These are phyloP conservation scores for Mesorhabditis spiculigera DNA, from an alignment of 2,888 invertebrate genomes.

Conservation along the genomic window DNA sequence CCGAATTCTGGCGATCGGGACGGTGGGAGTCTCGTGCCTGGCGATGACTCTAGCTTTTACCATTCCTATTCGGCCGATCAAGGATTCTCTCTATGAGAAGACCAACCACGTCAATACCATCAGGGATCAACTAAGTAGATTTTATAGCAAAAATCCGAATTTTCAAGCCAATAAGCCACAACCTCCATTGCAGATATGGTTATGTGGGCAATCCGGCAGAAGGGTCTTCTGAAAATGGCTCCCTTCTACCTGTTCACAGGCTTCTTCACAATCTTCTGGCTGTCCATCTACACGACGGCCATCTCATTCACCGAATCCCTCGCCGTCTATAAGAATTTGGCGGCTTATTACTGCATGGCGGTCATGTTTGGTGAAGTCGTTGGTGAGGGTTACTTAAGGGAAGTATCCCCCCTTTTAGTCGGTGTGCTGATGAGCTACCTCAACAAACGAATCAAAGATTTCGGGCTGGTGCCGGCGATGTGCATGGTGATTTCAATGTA, in stretches of 20 bases:
- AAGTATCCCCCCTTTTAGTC: slow-evolving; percentile 20
- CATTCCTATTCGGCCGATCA: not conserved
- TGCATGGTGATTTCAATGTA: slow-evolving; percentile 19
- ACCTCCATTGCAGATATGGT: not conserved
- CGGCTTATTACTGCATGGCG: not conserved
- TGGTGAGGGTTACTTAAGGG: not conserved
- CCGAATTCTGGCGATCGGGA: not conserved
- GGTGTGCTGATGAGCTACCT: slow-evolving; percentile 27
- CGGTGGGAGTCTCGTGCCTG: not conserved
- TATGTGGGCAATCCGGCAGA: not conserved
- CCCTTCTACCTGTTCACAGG: not conserved
- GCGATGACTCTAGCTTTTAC: slow-evolving; percentile 3
- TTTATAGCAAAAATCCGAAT: not conserved
- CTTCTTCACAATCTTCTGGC: slow-evolving; percentile 11
- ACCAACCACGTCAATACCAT: not conserved
- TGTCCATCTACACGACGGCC: slow-evolving; percentile 33
- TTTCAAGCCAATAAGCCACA: not conserved
- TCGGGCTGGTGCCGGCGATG: slow-evolving; percentile 34
- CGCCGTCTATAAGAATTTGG: not conserved
- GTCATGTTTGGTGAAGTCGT: not conserved
- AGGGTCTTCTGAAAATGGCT: not conserved
- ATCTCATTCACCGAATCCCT: slow-evolving; percentile 25
- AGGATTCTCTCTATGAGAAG: not conserved
- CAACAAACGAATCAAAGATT: slow-evolving; percentile 25
- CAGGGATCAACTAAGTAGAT: not conserved